A percentile compares a stretch with the other conserved stretches of the same genome.
These are phyloP conservation scores for Rhizoglyphus robini DNA, from an alignment of 1,140 invertebrate species.

Conservation along the genomic window DNA sequence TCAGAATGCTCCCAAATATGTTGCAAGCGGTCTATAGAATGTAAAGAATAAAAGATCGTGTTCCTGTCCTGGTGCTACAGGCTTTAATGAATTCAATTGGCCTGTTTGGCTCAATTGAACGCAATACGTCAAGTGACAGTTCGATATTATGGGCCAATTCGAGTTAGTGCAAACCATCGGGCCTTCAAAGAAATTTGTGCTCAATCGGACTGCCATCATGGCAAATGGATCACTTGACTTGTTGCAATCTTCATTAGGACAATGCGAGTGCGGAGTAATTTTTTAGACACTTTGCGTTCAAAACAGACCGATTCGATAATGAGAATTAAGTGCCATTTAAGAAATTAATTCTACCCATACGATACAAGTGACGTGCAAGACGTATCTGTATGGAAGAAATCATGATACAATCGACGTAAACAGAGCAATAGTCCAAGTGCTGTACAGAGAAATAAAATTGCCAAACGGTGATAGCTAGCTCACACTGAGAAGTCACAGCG, in stretches of 20 bases:
- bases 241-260: not conserved
- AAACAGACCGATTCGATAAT: conserved; percentile 1
- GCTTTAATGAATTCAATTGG: not conserved
- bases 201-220: not conserved
- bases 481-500: too few species aligned
- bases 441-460: not conserved
- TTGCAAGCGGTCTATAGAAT: too few species aligned
- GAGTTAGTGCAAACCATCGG: not conserved
- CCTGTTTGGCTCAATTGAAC: not conserved
- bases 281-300: not conserved
- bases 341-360: not conserved
- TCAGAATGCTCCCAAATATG: too few species aligned
- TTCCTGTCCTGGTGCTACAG: too few species aligned
- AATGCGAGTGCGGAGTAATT: not conserved
- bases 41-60: too few species aligned
- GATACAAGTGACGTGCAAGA: not conserved
- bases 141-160: not conserved
- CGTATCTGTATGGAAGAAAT: not conserved
- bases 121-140: not conserved
- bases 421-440: not conserved
- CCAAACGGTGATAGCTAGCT: not conserved
- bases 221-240: not conserved
- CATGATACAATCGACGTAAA: conserved; percentile 13
- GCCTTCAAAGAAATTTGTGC: not conserved
- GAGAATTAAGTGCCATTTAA: conserved; percentile 11